phyloP scores from a whole-genome alignment of 2,797 vertebrate genomes.

The Antrozous pallidus region DNA sequence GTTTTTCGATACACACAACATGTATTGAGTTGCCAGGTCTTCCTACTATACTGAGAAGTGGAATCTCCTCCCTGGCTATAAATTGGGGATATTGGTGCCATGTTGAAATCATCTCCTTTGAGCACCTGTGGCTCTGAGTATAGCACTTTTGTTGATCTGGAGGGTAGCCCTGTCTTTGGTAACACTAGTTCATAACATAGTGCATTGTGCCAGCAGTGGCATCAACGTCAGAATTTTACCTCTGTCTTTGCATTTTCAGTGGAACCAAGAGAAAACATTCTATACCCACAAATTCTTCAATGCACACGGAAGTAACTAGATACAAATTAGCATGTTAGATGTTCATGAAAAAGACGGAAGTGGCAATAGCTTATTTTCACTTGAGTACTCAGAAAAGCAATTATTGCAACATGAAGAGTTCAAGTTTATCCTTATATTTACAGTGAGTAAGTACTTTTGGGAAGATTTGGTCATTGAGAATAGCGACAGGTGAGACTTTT shows the following conservation, averaged over 20 bases:
- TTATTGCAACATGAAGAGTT: background rate
- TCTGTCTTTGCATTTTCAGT: background rate
- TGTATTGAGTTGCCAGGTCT: background rate
- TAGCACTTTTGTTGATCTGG: background rate
- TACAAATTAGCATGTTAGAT: background rate
- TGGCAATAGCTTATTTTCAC: background rate
- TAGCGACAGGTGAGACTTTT: slow-evolving; percentile 29
- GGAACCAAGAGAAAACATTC: background rate
- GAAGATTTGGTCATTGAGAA: background rate
- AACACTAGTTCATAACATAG: background rate
- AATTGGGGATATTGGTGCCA: background rate
- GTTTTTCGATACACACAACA: background rate
- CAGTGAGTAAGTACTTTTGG: background rate
- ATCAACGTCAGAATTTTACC: background rate
- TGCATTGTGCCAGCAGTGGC: background rate
- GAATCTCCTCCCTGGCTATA: background rate
- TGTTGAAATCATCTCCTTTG: background rate
- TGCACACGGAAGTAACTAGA: background rate
- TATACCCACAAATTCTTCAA: background rate
- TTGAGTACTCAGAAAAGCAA: slow-evolving; percentile 33
- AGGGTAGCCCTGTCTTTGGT: background rate
- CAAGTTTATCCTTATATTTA: background rate
- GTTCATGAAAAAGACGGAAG: background rate
- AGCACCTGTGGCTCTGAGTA: background rate
- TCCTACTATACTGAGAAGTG: background rate